Percentiles rank a stretch among this genome's conserved stretches.
These are phyloP conservation scores for human (Homo sapiens) DNA, from an alignment of 2,113 vertebrate genomes.

Conservation along the genomic window DNA sequence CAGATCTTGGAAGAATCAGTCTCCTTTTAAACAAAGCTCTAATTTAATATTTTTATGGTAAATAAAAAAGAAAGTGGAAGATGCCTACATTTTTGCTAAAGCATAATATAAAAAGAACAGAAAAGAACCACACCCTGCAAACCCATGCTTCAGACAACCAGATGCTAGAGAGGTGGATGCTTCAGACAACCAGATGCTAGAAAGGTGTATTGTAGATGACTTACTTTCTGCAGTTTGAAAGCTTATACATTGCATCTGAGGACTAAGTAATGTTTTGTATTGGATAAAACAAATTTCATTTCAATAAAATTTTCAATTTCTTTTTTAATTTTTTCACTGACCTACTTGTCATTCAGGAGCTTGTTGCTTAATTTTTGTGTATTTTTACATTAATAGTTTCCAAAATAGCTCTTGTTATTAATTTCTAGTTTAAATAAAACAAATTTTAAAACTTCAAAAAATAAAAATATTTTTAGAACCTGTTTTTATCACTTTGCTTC, in stretches of 20 bases:
- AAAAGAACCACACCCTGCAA: background rate
- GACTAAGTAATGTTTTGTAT: background rate
- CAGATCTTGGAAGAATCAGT: background rate
- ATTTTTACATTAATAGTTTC: too few species aligned
- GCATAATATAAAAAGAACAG: background rate
- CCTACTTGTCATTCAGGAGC: too few species aligned
- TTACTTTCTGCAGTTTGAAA: background rate
- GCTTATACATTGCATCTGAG: background rate
- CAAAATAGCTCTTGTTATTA: too few species aligned
- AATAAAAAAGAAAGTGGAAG: conserved; percentile 22
- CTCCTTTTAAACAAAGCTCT: background rate
- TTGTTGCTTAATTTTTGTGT: too few species aligned
- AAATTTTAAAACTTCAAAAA: background rate
- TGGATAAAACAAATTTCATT: too few species aligned
- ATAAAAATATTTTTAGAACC: background rate
- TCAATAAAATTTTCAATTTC: too few species aligned
- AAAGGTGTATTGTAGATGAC: background rate
- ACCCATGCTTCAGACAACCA: background rate
- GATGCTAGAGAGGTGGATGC: accelerated
- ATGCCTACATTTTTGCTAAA: background rate
- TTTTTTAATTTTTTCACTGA: too few species aligned
- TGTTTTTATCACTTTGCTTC: background rate
- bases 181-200: background rate
- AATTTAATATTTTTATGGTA: conserved; percentile 42
- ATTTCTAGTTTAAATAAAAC: too few species aligned